These are phyloP conservation scores for Etheostoma cragini DNA, from an alignment of 2,113 vertebrate genomes.

Conservation along the genomic window DNA sequence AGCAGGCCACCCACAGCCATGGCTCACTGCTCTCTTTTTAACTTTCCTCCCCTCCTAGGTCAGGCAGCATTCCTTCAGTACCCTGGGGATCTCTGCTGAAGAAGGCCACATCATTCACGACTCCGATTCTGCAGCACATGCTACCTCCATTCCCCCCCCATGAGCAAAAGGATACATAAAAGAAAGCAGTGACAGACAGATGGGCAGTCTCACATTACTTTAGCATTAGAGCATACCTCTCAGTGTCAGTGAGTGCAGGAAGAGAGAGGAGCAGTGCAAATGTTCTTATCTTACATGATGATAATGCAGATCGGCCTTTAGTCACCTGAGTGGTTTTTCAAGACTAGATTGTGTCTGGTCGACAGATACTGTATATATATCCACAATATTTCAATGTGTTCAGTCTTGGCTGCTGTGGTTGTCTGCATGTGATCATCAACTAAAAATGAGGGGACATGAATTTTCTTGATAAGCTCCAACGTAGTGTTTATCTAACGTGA, in stretches of 20 bases:
- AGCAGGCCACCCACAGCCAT: conserved; percentile 78
- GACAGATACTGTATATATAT: conserved; percentile 30
- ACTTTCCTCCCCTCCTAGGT: conserved; percentile 64
- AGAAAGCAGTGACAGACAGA: conserved; percentile 64
- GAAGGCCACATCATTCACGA: conserved; percentile 74
- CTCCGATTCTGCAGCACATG: conserved; percentile 71
- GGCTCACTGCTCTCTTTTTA: conserved; percentile 46
- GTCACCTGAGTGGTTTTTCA: not conserved
- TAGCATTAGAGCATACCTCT: conserved; percentile 61
- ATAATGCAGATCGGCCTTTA: conserved; percentile 24
- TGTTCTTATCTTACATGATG: conserved; percentile 51
- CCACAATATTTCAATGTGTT: conserved; percentile 25
- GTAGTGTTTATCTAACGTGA: conserved; percentile 46
- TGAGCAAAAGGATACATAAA: conserved; percentile 74
- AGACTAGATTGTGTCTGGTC: not conserved
- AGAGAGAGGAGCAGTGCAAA: conserved; percentile 48
- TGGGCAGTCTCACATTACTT: conserved; percentile 68
- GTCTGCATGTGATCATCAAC: conserved; percentile 39
- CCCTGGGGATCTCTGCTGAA: conserved; percentile 71
- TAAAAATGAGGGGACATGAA: conserved; percentile 13
- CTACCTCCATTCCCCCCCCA: conserved; percentile 64
- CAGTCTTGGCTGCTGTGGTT: conserved; percentile 17
- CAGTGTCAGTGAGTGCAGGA: conserved; percentile 63
- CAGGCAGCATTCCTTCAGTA: conserved; percentile 78
- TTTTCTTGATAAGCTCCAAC: conserved; percentile 35